These are phyloP conservation scores for Rallus limicola DNA, from an alignment of 2,113 vertebrate species.

Conservation along the genomic window DNA sequence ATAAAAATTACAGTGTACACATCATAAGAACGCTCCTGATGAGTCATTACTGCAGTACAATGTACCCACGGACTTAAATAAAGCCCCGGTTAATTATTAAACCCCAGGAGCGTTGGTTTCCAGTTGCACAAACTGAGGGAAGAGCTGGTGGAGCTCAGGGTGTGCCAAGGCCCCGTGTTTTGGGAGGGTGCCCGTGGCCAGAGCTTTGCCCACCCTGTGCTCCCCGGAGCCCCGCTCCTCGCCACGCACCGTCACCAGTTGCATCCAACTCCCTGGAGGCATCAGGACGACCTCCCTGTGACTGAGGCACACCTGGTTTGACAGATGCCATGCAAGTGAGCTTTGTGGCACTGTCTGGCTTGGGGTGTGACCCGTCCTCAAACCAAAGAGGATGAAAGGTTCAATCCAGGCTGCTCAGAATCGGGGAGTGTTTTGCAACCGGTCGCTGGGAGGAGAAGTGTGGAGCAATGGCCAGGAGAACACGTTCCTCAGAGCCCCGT, in stretches of 20 bases:
- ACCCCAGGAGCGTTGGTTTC: rapidly evolving
- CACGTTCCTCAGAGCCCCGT: background rate
- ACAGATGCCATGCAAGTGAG: rapidly evolving
- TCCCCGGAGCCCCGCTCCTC: background rate
- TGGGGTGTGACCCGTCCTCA: background rate
- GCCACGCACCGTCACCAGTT: rapidly evolving
- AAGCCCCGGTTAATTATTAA: conserved; percentile 4
- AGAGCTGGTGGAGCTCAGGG: background rate
- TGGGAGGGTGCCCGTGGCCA: rapidly evolving
- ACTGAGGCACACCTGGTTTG: background rate
- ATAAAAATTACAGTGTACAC: background rate
- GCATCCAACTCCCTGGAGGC: rapidly evolving
- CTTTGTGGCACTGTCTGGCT: too few species aligned
- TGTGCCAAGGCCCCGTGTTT: rapidly evolving
- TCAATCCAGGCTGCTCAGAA: background rate
- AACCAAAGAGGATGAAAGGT: background rate
- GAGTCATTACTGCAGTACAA: background rate
- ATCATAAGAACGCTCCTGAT: background rate
- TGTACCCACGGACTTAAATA: background rate
- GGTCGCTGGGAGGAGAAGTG: background rate
- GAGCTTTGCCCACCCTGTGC: background rate
- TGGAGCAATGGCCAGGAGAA: background rate
- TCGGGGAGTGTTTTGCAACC: rapidly evolving
- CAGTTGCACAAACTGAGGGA: rapidly evolving
- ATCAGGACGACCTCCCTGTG: background rate